phyloP scores from a whole-genome alignment of 2,113 vertebrate species.

The Scomber japonicus region DNA sequence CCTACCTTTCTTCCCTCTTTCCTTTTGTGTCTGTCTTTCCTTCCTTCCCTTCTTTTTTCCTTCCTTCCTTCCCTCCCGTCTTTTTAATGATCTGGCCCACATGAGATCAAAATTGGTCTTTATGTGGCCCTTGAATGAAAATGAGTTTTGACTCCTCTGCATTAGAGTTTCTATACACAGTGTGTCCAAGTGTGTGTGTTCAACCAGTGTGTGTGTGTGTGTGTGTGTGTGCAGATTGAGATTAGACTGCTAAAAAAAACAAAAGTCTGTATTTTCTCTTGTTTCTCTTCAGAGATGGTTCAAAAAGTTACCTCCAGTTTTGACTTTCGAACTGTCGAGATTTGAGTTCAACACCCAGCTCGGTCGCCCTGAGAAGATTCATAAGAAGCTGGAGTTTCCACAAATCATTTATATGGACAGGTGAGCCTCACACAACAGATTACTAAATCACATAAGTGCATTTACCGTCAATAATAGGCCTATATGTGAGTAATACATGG shows the following conservation, averaged over 20 bases:
- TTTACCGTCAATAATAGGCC: too few relatives aligned
- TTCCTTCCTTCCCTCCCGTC: too few relatives aligned
- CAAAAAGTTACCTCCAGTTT: slow-evolving; percentile 93
- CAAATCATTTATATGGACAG: slow-evolving; percentile 97
- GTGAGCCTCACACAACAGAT: slow-evolving; percentile 77
- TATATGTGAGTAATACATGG: too few relatives aligned
- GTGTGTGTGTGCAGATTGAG: neutral
- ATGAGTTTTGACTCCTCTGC: too few relatives aligned
- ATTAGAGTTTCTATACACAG: neutral
- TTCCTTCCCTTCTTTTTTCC: too few relatives aligned
- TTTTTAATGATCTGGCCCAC: too few relatives aligned
- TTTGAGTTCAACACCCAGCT: slow-evolving; percentile 98
- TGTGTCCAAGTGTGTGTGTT: neutral
- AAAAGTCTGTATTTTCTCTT: neutral
- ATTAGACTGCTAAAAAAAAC: neutral
- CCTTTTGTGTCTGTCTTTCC: too few relatives aligned
- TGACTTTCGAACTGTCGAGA: slow-evolving; percentile 98
- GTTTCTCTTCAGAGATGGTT: slow-evolving; percentile 95
- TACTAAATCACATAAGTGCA: too few relatives aligned
- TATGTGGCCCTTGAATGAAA: too few relatives aligned
- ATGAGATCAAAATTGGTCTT: too few relatives aligned
- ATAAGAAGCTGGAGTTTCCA: slow-evolving; percentile 96
- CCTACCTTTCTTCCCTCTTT: too few relatives aligned
- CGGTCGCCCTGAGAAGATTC: slow-evolving; percentile 98
- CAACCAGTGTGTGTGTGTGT: too few relatives aligned